Conservation (phyloP, 2,888 invertebrate species). For the Synergus gifuensis region DNA sequence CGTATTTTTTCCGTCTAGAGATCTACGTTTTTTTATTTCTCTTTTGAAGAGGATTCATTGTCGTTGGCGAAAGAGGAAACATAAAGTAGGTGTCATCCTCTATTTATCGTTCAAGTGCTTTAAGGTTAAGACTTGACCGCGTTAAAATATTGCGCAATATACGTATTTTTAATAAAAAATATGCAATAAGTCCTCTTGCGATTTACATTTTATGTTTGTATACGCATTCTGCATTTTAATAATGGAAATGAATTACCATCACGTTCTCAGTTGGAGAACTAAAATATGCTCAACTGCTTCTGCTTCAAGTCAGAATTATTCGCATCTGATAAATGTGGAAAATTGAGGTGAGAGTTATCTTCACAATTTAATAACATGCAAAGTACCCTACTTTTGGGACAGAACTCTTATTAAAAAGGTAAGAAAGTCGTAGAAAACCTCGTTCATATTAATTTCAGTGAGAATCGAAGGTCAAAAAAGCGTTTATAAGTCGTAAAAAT, state of each 20-base stretch:
- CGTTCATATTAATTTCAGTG: background rate
- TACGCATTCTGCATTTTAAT: background rate
- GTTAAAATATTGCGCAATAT: slow-evolving; percentile 3
- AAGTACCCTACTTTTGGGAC: background rate
- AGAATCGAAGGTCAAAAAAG: background rate
- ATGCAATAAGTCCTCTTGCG: too few species aligned
- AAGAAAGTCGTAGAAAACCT: background rate
- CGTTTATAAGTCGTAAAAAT: background rate
- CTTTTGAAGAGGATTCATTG: slow-evolving; percentile 4
- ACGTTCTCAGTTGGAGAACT: background rate
- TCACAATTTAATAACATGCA: background rate
- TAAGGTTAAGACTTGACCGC: background rate
- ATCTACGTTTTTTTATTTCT: slow-evolving; percentile 39
- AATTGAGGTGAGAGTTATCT: background rate
- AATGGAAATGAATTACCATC: background rate
- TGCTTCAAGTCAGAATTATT: background rate
- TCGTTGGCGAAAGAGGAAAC: background rate
- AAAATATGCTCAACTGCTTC: background rate
- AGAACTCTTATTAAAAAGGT: background rate
- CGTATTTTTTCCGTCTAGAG: slow-evolving; percentile 59
- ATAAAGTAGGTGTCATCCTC: background rate
- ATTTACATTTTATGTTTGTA: too few species aligned
- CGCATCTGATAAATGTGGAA: background rate
- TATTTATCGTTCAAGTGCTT: slow-evolving; percentile 15
- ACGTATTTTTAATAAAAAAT: background rate